Evolutionary conservation across 2,888 invertebrate genomes (phyloP).

Genomic region (Athalia rosae): DNA sequence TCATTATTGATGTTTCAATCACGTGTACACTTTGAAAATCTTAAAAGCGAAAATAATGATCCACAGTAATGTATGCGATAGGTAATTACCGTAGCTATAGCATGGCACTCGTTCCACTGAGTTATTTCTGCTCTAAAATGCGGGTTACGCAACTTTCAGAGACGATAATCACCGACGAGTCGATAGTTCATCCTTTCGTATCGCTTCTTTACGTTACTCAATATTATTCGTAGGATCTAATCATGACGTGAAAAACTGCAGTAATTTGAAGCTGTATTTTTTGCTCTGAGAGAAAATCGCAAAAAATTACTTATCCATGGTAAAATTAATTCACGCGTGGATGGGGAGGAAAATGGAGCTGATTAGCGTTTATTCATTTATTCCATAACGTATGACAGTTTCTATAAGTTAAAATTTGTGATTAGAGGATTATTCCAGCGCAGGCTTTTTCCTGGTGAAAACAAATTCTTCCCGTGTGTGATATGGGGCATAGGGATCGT

Average conservation of each 20-base stretch:
- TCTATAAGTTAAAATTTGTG: neutral
- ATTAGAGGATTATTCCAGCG: neutral
- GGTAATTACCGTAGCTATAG: neutral
- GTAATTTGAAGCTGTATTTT: too few species aligned
- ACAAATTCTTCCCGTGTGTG: conserved; percentile 85
- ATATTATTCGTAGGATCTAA: too few species aligned
- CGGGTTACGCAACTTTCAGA: conserved; percentile 10
- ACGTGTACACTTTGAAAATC: neutral
- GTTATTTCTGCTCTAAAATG: conserved; percentile 4
- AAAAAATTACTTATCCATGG: too few species aligned
- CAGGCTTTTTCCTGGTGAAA: conserved; percentile 79
- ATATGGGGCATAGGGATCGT: conserved; percentile 94
- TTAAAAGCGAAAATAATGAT: neutral
- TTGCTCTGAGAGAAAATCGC: too few species aligned
- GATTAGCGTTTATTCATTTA: too few species aligned
- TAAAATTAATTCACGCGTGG: too few species aligned
- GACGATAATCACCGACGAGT: neutral
- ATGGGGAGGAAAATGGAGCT: too few species aligned
- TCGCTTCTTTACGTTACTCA: neutral
- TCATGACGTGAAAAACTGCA: too few species aligned
- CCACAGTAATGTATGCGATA: neutral
- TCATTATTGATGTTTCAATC: too few species aligned
- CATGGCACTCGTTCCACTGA: conserved; percentile 7
- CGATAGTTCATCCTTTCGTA: neutral
- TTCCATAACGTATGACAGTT: too few species aligned